Evolutionary conservation across 2,113 vertebrate species (phyloP), one percentile per base, ranked within the genome.

Genomic region (Lipotes vexillifer): DNA sequence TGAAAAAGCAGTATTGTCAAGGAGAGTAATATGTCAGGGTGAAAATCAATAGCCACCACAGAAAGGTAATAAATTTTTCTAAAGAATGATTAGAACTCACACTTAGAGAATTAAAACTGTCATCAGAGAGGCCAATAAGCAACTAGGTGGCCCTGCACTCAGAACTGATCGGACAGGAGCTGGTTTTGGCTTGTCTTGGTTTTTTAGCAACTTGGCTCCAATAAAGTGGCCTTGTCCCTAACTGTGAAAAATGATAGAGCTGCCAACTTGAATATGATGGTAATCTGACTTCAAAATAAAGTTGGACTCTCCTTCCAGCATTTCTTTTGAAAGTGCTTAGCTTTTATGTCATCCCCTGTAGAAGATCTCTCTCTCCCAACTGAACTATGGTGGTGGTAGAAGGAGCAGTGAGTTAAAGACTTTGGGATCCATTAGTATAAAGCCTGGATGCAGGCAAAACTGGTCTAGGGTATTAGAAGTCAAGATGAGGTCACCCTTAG

Each of bases 21-120:
- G 52, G 46, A 92, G 71, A 83, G 38, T 90, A 94, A 75, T 94
- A 84, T 85, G 69, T 94, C 78, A 94, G 68, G 33, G 49, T 94
- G 36, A 93, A 95, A 97, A 95, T 98, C 96, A 96, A 74, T 96
- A 98, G 82, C 78, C 91, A 57, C 68, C 72, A 85, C 49, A 59
- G 63, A 94, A 93, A 65, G 20, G 33, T 89, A 96, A 94, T 94
- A 87, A 20, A 36, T 94, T 97, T 94, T 89, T 94, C 82, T 92
- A 87, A 95, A 95, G 59, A 96, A 83, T 89, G 25, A 63, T 41
- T 93, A 68, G 13, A 88, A 88, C 69, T 92, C 71, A 92, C 20
- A 61, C 38, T 92, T 90, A 85, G 2, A 89, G 83, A 94, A 88
- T 85, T 83, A 55, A 46, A 97, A 59, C 84, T 91, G 89, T 93